Evolutionary conservation across 2,888 invertebrate species (phyloP).

Genomic region (Andrena haemorrhoa): DNA sequence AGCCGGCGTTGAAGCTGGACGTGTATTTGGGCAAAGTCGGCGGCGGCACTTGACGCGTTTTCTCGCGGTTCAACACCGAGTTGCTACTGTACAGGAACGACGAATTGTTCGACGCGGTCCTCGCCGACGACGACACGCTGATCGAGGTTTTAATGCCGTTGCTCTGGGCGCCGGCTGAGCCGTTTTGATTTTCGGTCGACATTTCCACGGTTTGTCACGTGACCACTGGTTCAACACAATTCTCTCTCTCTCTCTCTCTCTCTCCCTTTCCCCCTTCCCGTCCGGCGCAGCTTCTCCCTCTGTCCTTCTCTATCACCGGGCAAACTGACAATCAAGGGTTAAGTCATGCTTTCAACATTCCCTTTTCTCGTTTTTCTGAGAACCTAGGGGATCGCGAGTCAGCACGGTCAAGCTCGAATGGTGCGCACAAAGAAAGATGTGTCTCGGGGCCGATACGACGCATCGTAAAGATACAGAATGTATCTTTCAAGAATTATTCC

Average conservation of each 20-base stretch:
- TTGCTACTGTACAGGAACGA: conserved; percentile 82
- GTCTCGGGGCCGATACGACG: background rate
- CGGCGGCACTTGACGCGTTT: conserved; percentile 89
- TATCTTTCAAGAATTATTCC: background rate
- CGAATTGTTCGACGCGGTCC: conserved; percentile 79
- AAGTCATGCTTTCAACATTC: background rate
- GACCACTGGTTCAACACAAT: conserved; percentile 27
- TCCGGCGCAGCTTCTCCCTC: conserved; percentile 9
- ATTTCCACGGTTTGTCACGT: conserved; percentile 39
- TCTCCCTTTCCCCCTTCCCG: background rate
- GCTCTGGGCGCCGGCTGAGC: conserved; percentile 74
- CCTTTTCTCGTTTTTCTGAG: background rate
- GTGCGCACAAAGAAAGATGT: background rate
- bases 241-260: conserved; percentile 6
- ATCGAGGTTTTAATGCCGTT: conserved; percentile 80
- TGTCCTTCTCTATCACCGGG: conserved; percentile 22
- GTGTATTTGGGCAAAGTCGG: conserved; percentile 93
- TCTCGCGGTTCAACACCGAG: conserved; percentile 80
- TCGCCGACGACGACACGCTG: conserved; percentile 67
- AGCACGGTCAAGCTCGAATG: background rate
- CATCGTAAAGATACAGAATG: background rate
- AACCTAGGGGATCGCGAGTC: background rate
- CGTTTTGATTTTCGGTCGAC: conserved; percentile 68
- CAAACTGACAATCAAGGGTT: conserved; percentile 27
- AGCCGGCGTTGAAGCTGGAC: conserved; percentile 91